Conservation (phyloP, 2,888 invertebrate species). For the Crematogaster levior region DNA sequence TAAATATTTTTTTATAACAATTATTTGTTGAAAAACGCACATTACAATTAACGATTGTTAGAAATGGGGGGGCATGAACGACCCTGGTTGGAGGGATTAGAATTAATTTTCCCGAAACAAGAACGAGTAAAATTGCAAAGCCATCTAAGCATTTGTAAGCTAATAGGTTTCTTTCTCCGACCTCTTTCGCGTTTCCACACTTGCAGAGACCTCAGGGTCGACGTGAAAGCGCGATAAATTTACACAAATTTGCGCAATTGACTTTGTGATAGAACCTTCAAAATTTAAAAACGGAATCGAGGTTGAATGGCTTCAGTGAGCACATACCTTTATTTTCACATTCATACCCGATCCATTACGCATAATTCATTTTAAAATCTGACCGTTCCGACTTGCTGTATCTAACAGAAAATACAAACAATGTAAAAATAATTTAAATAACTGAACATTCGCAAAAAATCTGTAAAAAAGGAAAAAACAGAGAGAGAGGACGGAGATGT, state of each 20-base stretch:
- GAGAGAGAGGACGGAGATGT: not conserved
- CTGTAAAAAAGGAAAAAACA: not conserved
- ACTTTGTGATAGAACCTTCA: not conserved
- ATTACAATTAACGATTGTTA: too few species aligned
- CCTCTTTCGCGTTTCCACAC: not conserved
- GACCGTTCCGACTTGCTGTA: not conserved
- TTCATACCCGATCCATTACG: not conserved
- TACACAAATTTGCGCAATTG: not conserved
- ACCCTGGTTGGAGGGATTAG: too few species aligned
- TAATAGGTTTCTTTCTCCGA: slow-evolving; percentile 1
- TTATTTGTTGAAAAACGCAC: too few species aligned
- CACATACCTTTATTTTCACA: not conserved
- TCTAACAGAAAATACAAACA: not conserved
- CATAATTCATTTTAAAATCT: too few species aligned
- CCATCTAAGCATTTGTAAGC: too few species aligned
- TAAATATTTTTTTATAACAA: too few species aligned
- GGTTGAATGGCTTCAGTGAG: not conserved
- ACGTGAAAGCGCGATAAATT: slow-evolving; percentile 11
- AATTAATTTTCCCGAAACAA: not conserved
- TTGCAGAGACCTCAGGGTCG: not conserved
- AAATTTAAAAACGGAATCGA: slow-evolving; percentile 9
- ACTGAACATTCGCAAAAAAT: not conserved
- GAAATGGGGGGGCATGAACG: too few species aligned
- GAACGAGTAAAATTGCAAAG: not conserved
- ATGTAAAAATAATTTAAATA: not conserved